These are phyloP conservation scores for Gymnothorax javanicus DNA, from an alignment of 2,797 vertebrate genomes.

Conservation along the genomic window DNA sequence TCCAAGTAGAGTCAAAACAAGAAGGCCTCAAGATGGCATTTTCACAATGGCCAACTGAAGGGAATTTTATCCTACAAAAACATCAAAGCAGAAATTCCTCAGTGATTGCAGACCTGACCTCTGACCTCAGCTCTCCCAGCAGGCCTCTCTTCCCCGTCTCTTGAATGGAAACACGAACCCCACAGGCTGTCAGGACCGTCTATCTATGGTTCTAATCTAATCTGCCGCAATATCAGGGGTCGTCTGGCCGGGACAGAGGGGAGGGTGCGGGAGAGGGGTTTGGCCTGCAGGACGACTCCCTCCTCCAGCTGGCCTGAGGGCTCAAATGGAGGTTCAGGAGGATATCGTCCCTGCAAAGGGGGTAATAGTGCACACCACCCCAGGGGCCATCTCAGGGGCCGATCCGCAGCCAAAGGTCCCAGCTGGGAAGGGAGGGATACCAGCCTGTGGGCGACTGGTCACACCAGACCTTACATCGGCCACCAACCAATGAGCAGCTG, in stretches of 20 bases:
- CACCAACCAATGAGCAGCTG: not conserved
- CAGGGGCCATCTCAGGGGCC: not conserved
- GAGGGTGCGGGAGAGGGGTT: slow-evolving; percentile 20
- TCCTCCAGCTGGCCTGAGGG: slow-evolving; percentile 52
- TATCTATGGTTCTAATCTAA: slow-evolving; percentile 47
- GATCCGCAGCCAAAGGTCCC: not conserved
- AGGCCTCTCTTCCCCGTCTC: slow-evolving; percentile 22
- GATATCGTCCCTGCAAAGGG: slow-evolving; percentile 23
- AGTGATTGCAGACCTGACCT: slow-evolving; percentile 35
- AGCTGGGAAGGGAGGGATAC: not conserved
- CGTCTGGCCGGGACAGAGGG: not conserved
- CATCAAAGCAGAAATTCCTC: slow-evolving; percentile 36
- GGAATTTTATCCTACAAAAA: slow-evolving; percentile 18
- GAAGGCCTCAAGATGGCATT: not conserved
- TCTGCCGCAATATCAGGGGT: slow-evolving; percentile 49
- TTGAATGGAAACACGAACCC: slow-evolving; percentile 22
- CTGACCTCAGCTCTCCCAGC: slow-evolving; percentile 34
- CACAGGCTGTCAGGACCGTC: slow-evolving; percentile 37
- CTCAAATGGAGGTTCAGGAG: no score
- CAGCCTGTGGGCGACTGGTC: not conserved
- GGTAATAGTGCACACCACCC: not conserved
- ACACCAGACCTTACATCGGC: not conserved
- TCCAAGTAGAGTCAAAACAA: no score
- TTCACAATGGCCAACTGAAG: not conserved
- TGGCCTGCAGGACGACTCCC: slow-evolving; percentile 38